Evolutionary conservation across 2,888 invertebrate species (phyloP), one percentile per base, ranked within the genome.

Genomic region (Callyntrura guangdongensis): DNA sequence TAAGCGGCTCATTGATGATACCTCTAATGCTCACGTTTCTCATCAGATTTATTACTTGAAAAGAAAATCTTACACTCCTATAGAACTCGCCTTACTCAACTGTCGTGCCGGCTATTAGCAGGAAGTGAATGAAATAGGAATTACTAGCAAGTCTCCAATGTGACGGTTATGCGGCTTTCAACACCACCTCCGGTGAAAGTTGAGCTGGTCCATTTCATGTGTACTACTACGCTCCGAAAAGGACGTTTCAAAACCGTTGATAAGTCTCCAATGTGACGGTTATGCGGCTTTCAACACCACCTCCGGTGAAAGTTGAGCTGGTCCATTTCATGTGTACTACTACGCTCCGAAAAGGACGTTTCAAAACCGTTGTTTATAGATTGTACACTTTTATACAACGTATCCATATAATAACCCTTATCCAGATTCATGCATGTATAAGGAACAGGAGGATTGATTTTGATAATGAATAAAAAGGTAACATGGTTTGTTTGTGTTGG

Each of bases 401-500:
- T n/a, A 53, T 77, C 3, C 56, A 5, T 59, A 14, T 14, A 59
- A 17, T 6, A n/a, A 6, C 17, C 56, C 0, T 53, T 22, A n/a
- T 61, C 12, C 36, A n/a, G n/a, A n/a, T n/a, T n/a, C n/a, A n/a
- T n/a, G n/a, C n/a, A n/a, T n/a, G n/a, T n/a, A n/a, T n/a, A n/a
- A n/a, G n/a, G n/a, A n/a, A n/a, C n/a, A n/a, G n/a, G n/a, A n/a
- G n/a, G n/a, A 17, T 61, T 9, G 12, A 14, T 4, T 25, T 81
- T 81, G 59, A 59, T 59, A 59, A 59, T 59, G 27, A 53, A 27
- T 61, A 59, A n/a, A 64, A 67, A 25, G 9, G 67, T 22, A 67
- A 67, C 81, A n/a, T n/a, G n/a, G n/a, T n/a, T n/a, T n/a, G 5
- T 56, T 69, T 84, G 84, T 17, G 49, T 27, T 84, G 4, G 49